A percentile compares a stretch with the other conserved stretches of the same genome.
These are phyloP conservation scores for Pseudorasbora parva DNA, from an alignment of 2,113 vertebrate genomes.

Conservation along the genomic window DNA sequence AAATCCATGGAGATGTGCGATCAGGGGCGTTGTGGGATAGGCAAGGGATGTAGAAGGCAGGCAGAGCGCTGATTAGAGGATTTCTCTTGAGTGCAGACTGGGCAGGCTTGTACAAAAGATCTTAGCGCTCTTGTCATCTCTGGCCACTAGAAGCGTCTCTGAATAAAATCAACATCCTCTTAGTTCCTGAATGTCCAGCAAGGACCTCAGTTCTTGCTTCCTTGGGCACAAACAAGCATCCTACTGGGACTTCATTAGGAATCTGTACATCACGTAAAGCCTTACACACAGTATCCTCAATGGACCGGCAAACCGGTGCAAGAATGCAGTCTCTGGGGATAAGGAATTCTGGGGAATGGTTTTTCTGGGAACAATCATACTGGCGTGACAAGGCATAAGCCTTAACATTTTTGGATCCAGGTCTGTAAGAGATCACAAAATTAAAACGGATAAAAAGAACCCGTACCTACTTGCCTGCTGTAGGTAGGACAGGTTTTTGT, in stretches of 20 bases:
- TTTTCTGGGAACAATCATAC: no score
- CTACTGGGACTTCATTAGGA: not conserved
- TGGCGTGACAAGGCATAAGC: no score
- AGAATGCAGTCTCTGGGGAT: no score
- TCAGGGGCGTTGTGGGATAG: not conserved
- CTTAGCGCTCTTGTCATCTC: not conserved
- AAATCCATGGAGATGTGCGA: not conserved
- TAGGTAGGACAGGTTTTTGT: not conserved
- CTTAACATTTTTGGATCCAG: no score
- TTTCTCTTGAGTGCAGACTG: not conserved
- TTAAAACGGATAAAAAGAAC: not conserved
- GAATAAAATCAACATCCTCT: not conserved
- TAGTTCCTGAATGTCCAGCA: not conserved
- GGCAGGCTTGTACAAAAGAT: not conserved
- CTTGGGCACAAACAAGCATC: not conserved
- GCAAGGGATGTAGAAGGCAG: not conserved
- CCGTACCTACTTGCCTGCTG: not conserved
- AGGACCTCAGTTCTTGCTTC: not conserved
- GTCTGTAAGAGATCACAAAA: not conserved
- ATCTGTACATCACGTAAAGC: not conserved
- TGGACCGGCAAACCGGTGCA: not conserved
- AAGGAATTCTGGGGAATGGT: no score
- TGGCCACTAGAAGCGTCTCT: not conserved
- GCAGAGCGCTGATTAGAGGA: not conserved
- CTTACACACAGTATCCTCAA: not conserved